Evolutionary conservation across 2,797 vertebrate species (phyloP), one percentile per base, ranked within the genome.

Genomic region (Oreochromis grahami): DNA sequence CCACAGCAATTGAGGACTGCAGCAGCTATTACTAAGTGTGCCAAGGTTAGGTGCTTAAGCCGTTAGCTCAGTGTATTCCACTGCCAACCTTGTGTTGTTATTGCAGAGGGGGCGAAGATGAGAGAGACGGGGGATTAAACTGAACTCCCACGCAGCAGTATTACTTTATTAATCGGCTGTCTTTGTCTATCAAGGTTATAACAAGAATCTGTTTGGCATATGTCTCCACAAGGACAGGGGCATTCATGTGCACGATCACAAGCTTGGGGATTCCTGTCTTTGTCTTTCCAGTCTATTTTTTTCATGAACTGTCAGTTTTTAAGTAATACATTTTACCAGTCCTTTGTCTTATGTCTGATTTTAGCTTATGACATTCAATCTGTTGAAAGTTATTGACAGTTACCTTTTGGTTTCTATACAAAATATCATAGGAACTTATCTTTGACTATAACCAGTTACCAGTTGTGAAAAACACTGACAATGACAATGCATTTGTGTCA

Each of bases 151-250:
- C 90, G 29, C 84, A 86, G 82, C 76, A 41, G 83, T 79, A 84
- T 91, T 79, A 86, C 87, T 90, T 89, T 79, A 88, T 94, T 93
- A 92, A 90, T 90, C 81, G 26, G 4, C 84, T 80, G 89, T 89
- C 87, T 93, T 91, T 90, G 89, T 90, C 84, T 91, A 86, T 93
- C 86, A 89, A 92, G 92, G 91, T 93, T 92, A 86, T 60, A 88
- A 86, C 53, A 76, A 89, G 86, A 91, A 29, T 79, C 70, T 65
- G 88, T 77, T 76, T 15, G 81, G 84, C 77, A 78, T 79, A 32
- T 7, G 76, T 84, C 81, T 52, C 43, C 7, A 15, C 15, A 56
- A 79, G 87, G 85, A 80, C 78, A 68, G 72, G 60, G 79, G 65
- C 58, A 36, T 81, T 68, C 38, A 72, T 50, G 65, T 70, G 50